Evolutionary conservation across 2,113 vertebrate genomes (phyloP).

Genomic region (Crocuta crocuta): DNA sequence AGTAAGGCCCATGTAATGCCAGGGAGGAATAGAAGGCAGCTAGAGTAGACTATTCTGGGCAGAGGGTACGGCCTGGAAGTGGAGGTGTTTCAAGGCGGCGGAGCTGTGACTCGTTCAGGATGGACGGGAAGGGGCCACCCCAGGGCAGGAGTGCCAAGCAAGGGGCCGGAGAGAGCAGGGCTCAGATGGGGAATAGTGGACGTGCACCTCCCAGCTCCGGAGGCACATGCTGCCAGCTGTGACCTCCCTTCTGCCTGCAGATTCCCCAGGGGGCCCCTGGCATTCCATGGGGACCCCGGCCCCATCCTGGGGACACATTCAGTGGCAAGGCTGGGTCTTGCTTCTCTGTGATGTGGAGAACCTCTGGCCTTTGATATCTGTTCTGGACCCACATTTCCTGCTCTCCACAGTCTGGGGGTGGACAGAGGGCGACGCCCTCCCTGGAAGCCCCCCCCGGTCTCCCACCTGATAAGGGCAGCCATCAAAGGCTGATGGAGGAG

Average conservation of each 20-base stretch:
- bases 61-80: neutral
- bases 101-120: neutral
- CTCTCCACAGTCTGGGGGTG: neutral
- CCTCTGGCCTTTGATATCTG: neutral
- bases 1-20: neutral
- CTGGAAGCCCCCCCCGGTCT: accelerated
- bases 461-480: neutral
- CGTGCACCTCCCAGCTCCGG: neutral
- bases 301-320: neutral
- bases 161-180: neutral
- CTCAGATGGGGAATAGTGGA: neutral
- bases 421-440: neutral
- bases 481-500: neutral
- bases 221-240: neutral
- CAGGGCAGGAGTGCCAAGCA: neutral
- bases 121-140: neutral
- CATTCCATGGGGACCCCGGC: neutral
- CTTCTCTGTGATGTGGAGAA: neutral
- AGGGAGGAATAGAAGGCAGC: neutral
- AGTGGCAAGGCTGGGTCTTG: neutral
- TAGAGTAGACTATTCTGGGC: neutral
- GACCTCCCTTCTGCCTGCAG: neutral
- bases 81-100: neutral
- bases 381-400: neutral
- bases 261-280: neutral